These are phyloP conservation scores for Paramormyrops kingsleyae DNA, from an alignment of 2,113 vertebrate species.

Conservation along the genomic window DNA sequence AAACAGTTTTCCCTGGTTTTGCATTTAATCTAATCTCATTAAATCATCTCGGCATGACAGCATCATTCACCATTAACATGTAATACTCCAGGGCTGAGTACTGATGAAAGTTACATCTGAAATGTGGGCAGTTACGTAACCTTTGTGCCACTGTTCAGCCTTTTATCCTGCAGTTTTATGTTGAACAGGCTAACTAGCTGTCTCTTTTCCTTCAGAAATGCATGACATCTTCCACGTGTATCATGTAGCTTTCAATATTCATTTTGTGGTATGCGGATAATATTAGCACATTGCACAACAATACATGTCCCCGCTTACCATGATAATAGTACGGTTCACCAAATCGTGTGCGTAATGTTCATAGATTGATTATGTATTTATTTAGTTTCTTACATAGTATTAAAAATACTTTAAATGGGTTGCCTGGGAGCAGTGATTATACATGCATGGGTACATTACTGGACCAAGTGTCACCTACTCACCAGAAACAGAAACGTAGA, in stretches of 20 bases:
- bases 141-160: not conserved
- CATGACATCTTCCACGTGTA: not conserved
- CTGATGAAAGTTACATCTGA: slow-evolving; percentile 36
- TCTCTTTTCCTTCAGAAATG: not conserved
- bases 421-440: not conserved
- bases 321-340: not conserved
- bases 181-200: not conserved
- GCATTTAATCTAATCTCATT: not conserved
- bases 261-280: not conserved
- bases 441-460: not conserved
- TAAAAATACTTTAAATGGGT: not conserved
- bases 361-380: not conserved
- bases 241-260: not conserved
- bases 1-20: not conserved
- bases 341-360: not conserved
- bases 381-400: not conserved
- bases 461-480: not conserved
- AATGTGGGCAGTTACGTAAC: not conserved
- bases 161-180: not conserved
- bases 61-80: not conserved
- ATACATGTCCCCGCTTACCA: not conserved
- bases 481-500: not conserved
- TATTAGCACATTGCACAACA: not conserved
- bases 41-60: not conserved
- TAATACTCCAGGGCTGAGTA: not conserved